Base-by-base conservation (phyloP, 2,113 vertebrate species). In the Fregetta grallaria region DNA sequence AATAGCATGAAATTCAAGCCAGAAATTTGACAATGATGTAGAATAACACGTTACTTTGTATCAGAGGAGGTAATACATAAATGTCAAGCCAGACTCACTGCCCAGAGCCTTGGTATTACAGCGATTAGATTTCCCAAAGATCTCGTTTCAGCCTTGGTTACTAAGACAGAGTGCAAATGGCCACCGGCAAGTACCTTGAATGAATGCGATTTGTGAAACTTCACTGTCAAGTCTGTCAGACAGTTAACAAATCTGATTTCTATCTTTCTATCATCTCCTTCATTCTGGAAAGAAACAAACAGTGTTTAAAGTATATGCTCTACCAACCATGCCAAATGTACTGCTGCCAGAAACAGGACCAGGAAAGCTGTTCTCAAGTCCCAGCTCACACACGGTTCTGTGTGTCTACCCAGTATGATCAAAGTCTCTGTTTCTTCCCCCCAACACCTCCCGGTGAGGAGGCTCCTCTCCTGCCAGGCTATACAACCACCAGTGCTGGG, bases 401-500 rank as follows among this genome's bases (percentile, higher is more conserved):
- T 59, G 19, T 29, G 49, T 68, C 45, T 55, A 42, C 14, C 22
- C 22, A 29, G 17, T 15, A 45, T 14, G 27, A 71, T 3, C 23
- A 65, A 53, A 9, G 3, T 49, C 21, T 82, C 52, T 2, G 1
- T 53, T 86, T 59, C 53, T 50, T 59, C 1, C 6, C 22, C 19
- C 1, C 25, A 45, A 1, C 18, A 88, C 15, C 15, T 74, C 20
- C 50, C 14, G 16, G 16, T 0, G 1, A 50, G 30, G 30, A 65
- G 10, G 50, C 10, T 36, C 27, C 38, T 44, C 44, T 34, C 52
- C 50, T 63, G n/a, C 10, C 63, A 72, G 67, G 23, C 32, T 47
- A 15, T 0, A 0, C 2, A 9, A 68, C 7, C 38, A 63, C 5
- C 25, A 63, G 44, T 1, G 3, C 19, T 9, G 3, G 25, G 30